These are phyloP conservation scores for Pogonocherus hispidulus DNA, from an alignment of 2,888 invertebrate species.

Conservation along the genomic window DNA sequence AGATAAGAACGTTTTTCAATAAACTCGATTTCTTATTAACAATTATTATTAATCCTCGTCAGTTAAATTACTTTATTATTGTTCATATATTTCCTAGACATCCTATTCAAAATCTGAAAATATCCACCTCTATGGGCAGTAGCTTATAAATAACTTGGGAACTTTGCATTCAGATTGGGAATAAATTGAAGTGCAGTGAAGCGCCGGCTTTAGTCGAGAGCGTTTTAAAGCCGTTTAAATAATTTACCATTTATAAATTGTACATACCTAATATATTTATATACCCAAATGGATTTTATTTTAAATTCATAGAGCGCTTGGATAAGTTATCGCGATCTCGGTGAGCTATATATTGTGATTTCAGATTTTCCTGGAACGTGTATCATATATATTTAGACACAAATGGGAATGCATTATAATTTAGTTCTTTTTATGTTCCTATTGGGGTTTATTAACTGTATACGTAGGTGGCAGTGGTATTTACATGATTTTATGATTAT, in stretches of 20 bases:
- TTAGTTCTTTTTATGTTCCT: neutral
- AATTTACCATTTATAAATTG: slow-evolving; percentile 11
- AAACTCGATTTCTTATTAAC: no score
- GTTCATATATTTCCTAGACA: no score
- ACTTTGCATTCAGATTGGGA: neutral
- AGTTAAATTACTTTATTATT: no score
- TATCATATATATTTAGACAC: slow-evolving; percentile 1
- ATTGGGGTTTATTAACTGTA: neutral
- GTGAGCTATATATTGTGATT: slow-evolving; percentile 2
- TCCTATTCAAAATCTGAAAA: neutral
- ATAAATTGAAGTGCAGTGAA: slow-evolving; percentile 1
- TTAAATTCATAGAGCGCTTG: neutral
- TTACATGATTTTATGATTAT: neutral
- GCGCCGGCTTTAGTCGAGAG: neutral
- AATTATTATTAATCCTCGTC: no score
- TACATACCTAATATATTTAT: slow-evolving; percentile 6
- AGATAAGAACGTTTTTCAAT: no score
- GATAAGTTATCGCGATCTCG: no score
- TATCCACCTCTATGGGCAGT: neutral
- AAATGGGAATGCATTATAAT: neutral
- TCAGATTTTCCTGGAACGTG: neutral
- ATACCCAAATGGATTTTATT: slow-evolving; percentile 1
- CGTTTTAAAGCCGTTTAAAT: neutral
- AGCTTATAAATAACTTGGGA: neutral
- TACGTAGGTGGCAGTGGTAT: neutral